Evolutionary conservation across 1,140 invertebrate genomes (phyloP).

Genomic region (Argopecten irradians): DNA sequence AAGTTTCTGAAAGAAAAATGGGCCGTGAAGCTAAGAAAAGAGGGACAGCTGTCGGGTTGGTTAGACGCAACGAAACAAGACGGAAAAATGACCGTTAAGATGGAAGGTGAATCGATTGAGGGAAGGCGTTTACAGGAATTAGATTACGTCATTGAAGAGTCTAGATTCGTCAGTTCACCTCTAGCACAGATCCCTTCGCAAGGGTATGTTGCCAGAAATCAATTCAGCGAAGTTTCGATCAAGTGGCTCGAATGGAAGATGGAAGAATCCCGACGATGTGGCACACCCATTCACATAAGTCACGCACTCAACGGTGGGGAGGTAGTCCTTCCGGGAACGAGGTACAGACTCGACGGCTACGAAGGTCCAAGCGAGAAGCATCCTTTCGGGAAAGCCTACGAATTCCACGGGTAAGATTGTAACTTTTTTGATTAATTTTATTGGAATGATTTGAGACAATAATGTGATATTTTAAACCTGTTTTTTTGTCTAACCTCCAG

Average conservation of each 20-base stretch:
- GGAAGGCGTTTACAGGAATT: neutral
- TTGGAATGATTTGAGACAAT: neutral
- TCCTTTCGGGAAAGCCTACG: neutral
- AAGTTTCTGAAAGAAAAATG: conserved; percentile 36
- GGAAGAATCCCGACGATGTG: neutral
- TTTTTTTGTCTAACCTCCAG: neutral
- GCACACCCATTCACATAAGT: conserved; percentile 30
- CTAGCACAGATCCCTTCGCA: conserved; percentile 41
- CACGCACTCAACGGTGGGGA: conserved; percentile 47
- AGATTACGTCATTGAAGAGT: conserved; percentile 25
- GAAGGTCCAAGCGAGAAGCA: neutral
- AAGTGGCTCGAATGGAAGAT: conserved; percentile 46
- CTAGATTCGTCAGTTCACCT: conserved; percentile 14
- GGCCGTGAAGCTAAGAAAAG: conserved; percentile 26
- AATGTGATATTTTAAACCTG: neutral
- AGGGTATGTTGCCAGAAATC: conserved; percentile 31
- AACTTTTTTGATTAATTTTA: neutral
- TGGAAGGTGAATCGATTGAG: neutral
- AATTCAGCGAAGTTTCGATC: conserved; percentile 48
- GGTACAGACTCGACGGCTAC: conserved; percentile 45
- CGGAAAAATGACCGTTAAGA: neutral
- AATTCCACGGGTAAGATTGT: neutral
- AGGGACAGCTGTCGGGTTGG: neutral
- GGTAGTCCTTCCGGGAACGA: conserved; percentile 25
- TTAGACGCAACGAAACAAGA: neutral